phyloP scores from a whole-genome alignment of 2,888 invertebrate genomes.

The Tupiocoris notatus region DNA sequence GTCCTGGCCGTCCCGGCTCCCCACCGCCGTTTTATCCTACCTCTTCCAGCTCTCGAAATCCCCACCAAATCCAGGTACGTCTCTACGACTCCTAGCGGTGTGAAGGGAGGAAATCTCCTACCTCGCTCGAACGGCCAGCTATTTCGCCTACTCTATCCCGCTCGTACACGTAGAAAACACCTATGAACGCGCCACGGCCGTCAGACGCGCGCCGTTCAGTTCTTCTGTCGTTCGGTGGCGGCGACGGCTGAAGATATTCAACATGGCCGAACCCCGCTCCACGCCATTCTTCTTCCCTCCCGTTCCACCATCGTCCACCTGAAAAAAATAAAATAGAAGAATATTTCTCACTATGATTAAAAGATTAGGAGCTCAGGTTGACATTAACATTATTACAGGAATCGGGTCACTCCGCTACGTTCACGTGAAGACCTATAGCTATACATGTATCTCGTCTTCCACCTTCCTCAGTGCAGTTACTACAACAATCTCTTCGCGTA shows the following conservation, averaged over 20 bases:
- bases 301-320: neutral
- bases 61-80: constrained; percentile 2
- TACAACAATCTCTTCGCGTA: no score
- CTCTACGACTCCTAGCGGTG: no score
- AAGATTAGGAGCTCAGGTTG: constrained; percentile 25
- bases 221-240: constrained; percentile 45
- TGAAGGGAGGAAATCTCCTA: neutral
- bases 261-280: constrained; percentile 54
- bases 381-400: constrained; percentile 31
- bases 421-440: no score
- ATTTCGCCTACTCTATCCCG: constrained; percentile 2
- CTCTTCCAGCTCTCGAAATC: neutral
- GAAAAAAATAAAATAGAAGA: constrained; percentile 35
- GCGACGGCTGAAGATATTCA: constrained; percentile 54
- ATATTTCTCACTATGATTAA: constrained; percentile 34
- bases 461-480: no score
- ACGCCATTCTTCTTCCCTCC: neutral
- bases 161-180: constrained; percentile 5
- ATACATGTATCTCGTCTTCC: no score
- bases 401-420: constrained; percentile 1
- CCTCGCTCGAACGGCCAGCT: constrained; percentile 1
- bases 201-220: constrained; percentile 41
- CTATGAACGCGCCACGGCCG: neutral
- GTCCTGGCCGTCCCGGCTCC: neutral
- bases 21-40: neutral